Evolutionary conservation across 2,888 invertebrate species (phyloP).

Genomic region (Aporophyla nigra): DNA sequence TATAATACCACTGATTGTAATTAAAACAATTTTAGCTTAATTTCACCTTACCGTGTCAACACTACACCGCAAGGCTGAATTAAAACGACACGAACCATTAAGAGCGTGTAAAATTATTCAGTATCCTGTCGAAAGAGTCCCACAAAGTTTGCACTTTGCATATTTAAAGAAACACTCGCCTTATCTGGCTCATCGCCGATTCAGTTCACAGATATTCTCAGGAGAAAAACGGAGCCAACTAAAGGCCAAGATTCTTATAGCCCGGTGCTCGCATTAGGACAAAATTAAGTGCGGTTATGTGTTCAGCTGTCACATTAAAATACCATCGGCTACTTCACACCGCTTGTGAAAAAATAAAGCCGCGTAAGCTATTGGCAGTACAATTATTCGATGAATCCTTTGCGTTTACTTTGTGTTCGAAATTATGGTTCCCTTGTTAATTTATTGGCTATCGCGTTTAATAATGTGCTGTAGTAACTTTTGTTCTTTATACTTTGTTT

Average conservation of each 20-base stretch:
- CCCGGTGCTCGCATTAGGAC: slow-evolving; percentile 86
- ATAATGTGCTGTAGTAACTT: slow-evolving; percentile 49
- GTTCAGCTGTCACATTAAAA: slow-evolving; percentile 89
- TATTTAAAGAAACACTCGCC: slow-evolving; percentile 89
- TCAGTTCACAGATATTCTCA: slow-evolving; percentile 85
- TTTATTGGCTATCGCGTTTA: slow-evolving; percentile 70
- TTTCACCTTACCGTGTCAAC: slow-evolving; percentile 80
- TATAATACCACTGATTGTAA: slow-evolving; percentile 66
- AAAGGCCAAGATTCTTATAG: slow-evolving; percentile 82
- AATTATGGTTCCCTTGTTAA: slow-evolving; percentile 70
- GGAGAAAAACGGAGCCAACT: slow-evolving; percentile 83
- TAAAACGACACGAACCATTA: slow-evolving; percentile 87
- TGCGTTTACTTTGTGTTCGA: slow-evolving; percentile 76
- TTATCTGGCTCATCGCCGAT: slow-evolving; percentile 89
- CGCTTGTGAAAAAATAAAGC: slow-evolving; percentile 81
- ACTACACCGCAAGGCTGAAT: slow-evolving; percentile 80
- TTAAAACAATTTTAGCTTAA: slow-evolving; percentile 71
- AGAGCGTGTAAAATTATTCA: slow-evolving; percentile 90
- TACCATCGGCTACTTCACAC: slow-evolving; percentile 85
- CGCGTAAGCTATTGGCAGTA: slow-evolving; percentile 81
- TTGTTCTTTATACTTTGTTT: slow-evolving; percentile 43
- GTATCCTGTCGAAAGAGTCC: slow-evolving; percentile 85
- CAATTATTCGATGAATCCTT: slow-evolving; percentile 85
- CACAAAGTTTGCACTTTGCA: slow-evolving; percentile 89
- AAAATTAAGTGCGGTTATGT: slow-evolving; percentile 91